Base-by-base conservation (phyloP, 2,113 vertebrate species). In the Ivindomyrus marchei region DNA sequence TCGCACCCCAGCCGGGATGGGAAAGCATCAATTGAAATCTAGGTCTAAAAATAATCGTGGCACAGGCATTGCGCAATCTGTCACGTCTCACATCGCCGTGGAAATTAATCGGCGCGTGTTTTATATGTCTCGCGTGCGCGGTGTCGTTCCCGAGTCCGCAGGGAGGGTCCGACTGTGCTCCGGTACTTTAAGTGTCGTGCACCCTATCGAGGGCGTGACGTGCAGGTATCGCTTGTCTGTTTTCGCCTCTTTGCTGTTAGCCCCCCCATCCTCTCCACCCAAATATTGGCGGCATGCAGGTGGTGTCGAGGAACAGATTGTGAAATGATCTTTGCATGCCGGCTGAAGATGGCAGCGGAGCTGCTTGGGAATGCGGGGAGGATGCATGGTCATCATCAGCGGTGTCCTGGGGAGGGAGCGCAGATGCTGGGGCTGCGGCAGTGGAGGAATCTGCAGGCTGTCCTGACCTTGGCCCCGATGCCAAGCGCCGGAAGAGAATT, bases 281-380 rank as follows among this genome's bases (percentile, higher is more conserved):
- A 47, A 5, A 47, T 85, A 52, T 85, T 58, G 85, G 49, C 36
- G 21, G 36, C 13, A 36, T n/a, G 47, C 94, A 95, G 94, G 94
- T 95, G 93, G 93, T 93, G 91, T 92, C 91, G 91, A 86, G 5
- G 90, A 92, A 90, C 94, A 94, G 92, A 92, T 92, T 93, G 93
- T 52, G 31, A 92, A 93, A 94, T 92, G 92, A 92, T 91, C 83
- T 92, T 94, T 91, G 92, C 92, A 93, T 92, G 92, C 91, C 92
- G 91, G 93, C 93, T 94, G 92, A 92, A 93, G 91, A 92, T 93
- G 94, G 94, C 94, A 94, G 94, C 90, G 91, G 50, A 91, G 93
- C 92, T 90, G 74, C 91, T 91, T 90, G 91, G 90, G 90, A 91
- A 90, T 92, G 93, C 91, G 66, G 91, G 89, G 66, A 42, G 39